These are phyloP conservation scores for Megaceryle alcyon DNA, from an alignment of 2,797 vertebrate species.

Conservation along the genomic window DNA sequence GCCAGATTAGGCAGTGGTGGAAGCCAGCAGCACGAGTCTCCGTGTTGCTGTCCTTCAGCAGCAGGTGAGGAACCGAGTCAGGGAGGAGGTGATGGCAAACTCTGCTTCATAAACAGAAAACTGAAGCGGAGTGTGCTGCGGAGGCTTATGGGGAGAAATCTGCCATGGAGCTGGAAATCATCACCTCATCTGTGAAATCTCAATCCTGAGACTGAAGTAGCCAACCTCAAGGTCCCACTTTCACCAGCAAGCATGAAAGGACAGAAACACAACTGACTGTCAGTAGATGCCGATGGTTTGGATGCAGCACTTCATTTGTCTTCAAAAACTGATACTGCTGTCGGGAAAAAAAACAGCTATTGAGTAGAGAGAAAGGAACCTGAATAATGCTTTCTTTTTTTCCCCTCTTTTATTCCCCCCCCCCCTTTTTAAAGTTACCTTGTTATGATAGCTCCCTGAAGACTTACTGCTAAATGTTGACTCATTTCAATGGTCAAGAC, in stretches of 20 bases:
- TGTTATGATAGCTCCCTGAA: neutral
- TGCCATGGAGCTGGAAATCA: neutral
- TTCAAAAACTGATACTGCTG: neutral
- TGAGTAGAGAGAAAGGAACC: neutral
- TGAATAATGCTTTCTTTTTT: neutral
- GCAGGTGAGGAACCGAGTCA: rapidly evolving
- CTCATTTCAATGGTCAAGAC: neutral
- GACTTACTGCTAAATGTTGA: neutral
- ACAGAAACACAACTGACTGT: neutral
- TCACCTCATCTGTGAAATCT: neutral
- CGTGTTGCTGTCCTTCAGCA: neutral
- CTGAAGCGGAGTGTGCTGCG: neutral
- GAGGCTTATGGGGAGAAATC: neutral
- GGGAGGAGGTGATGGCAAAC: neutral
- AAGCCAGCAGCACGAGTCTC: neutral
- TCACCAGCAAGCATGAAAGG: neutral
- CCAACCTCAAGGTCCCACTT: neutral
- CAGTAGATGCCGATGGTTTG: rapidly evolving
- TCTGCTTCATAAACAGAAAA: no score
- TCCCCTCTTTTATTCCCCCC: neutral
- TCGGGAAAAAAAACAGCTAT: neutral
- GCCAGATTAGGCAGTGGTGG: neutral
- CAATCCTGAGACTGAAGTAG: neutral
- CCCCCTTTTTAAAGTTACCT: neutral
- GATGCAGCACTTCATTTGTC: neutral